Percentiles rank a stretch among this genome's conserved stretches.
Evolutionary conservation across 2,113 vertebrate genomes (phyloP).

Genomic region (Otocyon megalotis): DNA sequence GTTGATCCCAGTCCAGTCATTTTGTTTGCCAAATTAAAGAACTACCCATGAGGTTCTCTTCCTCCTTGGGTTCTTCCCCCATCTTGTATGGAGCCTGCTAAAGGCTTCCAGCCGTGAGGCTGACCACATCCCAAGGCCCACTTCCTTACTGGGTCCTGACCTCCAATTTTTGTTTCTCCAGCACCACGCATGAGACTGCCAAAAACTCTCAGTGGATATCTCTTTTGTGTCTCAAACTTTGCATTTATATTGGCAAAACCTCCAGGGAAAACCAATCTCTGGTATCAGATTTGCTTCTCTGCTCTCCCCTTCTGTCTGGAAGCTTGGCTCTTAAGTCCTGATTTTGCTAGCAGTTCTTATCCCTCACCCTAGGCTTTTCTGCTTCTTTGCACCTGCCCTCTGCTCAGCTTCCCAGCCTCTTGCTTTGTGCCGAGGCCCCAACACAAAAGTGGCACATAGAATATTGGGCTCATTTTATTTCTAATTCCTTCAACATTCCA

Average conservation of each 20-base stretch:
- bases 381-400: not conserved
- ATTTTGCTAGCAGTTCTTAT: not conserved
- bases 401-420: not conserved
- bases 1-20: not conserved
- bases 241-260: not conserved
- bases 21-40: not conserved
- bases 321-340: not conserved
- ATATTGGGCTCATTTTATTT: not conserved
- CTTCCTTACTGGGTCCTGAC: not conserved
- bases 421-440: not conserved
- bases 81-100: fast-evolving
- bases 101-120: not conserved
- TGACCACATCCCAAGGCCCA: not conserved
- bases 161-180: not conserved
- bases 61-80: not conserved
- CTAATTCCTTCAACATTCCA: not conserved
- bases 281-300: not conserved
- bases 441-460: not conserved
- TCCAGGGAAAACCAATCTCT: not conserved
- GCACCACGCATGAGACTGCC: not conserved
- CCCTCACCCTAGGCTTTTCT: not conserved
- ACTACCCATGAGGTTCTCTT: not conserved
- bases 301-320: not conserved
- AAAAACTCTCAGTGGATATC: not conserved
- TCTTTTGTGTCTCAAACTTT: not conserved